phyloP scores from a whole-genome alignment of 1,140 invertebrate species.

The Leptopilina boulardi region DNA sequence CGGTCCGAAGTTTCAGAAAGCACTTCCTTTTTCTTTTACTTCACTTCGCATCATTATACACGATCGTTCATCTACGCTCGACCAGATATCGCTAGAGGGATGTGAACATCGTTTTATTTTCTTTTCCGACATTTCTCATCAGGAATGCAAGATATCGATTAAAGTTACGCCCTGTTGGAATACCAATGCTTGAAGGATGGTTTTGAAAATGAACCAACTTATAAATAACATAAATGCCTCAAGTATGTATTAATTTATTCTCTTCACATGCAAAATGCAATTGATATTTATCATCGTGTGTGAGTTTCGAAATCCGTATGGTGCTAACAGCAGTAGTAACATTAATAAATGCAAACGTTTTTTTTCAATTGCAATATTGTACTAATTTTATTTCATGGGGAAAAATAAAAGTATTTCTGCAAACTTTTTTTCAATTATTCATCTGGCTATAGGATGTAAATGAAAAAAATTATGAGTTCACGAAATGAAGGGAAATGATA shows the following conservation, averaged over 20 bases:
- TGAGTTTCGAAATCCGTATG: not conserved
- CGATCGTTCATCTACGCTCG: not conserved
- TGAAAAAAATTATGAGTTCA: too few relatives aligned
- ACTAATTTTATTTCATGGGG: too few relatives aligned
- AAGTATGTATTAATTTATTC: not conserved
- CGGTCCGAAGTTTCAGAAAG: not conserved
- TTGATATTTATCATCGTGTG: not conserved
- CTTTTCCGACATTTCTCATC: not conserved
- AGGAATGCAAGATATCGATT: not conserved
- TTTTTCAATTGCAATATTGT: too few relatives aligned
- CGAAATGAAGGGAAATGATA: too few relatives aligned
- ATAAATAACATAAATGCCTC: slow-evolving; percentile 1
- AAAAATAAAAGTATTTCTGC: too few relatives aligned
- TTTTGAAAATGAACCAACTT: not conserved
- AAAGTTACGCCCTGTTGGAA: not conserved
- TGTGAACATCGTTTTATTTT: not conserved
- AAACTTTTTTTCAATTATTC: too few relatives aligned
- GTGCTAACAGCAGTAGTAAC: not conserved
- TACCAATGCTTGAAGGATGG: not conserved
- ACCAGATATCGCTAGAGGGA: not conserved
- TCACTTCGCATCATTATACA: slow-evolving; percentile 17
- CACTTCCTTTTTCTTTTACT: not conserved
- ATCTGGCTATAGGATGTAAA: too few relatives aligned
- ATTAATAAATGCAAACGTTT: not conserved
- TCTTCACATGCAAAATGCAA: not conserved